Base-by-base conservation (phyloP, 2,888 invertebrate genomes). In the Pristionchus japonicus region DNA sequence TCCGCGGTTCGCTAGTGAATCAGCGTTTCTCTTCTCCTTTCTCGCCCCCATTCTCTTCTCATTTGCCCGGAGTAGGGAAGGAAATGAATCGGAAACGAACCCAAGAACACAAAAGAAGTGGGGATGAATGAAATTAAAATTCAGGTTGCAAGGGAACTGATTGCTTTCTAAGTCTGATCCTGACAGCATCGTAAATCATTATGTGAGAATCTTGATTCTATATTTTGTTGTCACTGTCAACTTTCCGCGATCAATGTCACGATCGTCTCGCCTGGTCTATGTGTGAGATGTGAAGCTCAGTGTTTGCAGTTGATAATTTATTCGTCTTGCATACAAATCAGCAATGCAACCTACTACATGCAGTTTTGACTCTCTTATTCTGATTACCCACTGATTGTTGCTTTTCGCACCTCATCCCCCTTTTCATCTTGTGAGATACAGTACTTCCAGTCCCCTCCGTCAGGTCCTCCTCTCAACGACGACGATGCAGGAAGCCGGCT, bases 41-140 rank as follows among this genome's bases (percentile, higher is more conserved):
- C 20, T 0, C 6, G n/a, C 61, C 17, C 37, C 37, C 31, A 37
- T 70, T 70, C 37, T 20, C 37, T 70, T 70, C 70, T 70, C 70
- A 70, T 70, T 64, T 70, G 37, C 17, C 31, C 1, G 13, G 31
- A 20, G 27, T 27, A 11, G 27, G 13, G 70, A 15, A 37, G 70
- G 70, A 70, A 70, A 70, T 70, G 34, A 70, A 70, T 70, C 70
- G 70, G 70, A 70, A 70, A 70, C 70, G 64, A 64, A 64, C 64
- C 64, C 31, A 13, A 64, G 31, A 64, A 64, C 64, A 64, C 11
- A 64, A 64, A 64, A 13, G 27, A 64, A 31, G 31, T 9, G 43
- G 43, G n/a, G 43, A 43, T 9, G 64, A 64, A 64, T 64, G 64
- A 34, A 64, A n/a, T n/a, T n/a, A n/a, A n/a, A n/a, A n/a, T n/a